Base-by-base conservation (phyloP, 2,797 vertebrate species). In the Tapera naevia region DNA sequence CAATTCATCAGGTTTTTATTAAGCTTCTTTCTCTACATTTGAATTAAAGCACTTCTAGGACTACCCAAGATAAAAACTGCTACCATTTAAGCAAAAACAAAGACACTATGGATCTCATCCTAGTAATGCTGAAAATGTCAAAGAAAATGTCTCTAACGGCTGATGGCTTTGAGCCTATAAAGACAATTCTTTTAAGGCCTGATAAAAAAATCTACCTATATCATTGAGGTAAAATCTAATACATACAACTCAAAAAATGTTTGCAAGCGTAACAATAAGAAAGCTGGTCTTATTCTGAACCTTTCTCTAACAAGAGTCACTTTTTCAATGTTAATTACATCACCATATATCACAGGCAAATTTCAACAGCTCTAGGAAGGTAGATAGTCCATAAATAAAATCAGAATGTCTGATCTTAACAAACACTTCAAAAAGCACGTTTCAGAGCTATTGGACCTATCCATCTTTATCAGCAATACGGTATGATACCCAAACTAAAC, bases 1-100 rank as follows among this genome's bases (percentile, higher is more conserved):
- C 94, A 93, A 74, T 62, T 82, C 53, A 64, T 71, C 64, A 78
- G 46, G 60, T 83, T 95, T 95, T 93, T 86, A 61, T 74, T 94
- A 80, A 78, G 57, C n/a, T 62, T 94, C 79, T 45, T 91, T 73
- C 67, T 89, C 70, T 89, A 32, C 73, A 79, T 85, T 90, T 92
- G 33, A 81, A 87, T 88, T 93, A 80, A 95, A 93, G 27, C 35
- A 67, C 64, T 60, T 57, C 45, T 66, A 81, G 24, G 46, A 91
- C 50, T 90, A 83, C 30, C 39, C 2, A 0, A 86, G 45, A 37
- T 78, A 70, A 88, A 74, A 94, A 64, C 21, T 84, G 35, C n/a
- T 56, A 66, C 62, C 16, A 70, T 62, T 88, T 91, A 89, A 33
- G 57, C 67, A 80, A 86, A 84, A 33, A 50, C 46, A 70, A 88